Percentiles rank a stretch among this genome's conserved stretches.
Conservation (phyloP, 2,888 invertebrate genomes). For the Brachynemurus nebulosus region DNA sequence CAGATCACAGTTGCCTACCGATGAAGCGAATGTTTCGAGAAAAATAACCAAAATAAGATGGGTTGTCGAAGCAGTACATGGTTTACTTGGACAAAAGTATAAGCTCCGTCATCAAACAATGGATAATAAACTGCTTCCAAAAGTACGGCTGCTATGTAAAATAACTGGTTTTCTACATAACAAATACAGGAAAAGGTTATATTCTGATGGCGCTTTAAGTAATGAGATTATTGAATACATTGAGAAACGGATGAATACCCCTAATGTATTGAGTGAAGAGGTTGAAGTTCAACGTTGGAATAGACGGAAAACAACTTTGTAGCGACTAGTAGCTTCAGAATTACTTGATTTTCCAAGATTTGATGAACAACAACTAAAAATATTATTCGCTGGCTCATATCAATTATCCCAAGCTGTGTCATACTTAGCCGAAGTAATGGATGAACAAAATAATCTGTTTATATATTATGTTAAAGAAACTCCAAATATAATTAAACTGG, state of each 20-base stretch:
- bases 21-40: no score
- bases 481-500: slow-evolving; percentile 3
- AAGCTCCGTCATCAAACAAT: slow-evolving; percentile 10
- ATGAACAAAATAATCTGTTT: slow-evolving; percentile 6
- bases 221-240: slow-evolving; percentile 11
- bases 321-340: not conserved
- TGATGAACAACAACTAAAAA: not conserved
- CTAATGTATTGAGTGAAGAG: slow-evolving; percentile 11
- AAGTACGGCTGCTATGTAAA: slow-evolving; percentile 9
- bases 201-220: slow-evolving; percentile 9
- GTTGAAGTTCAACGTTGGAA: slow-evolving; percentile 6
- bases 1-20: no score
- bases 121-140: slow-evolving; percentile 15
- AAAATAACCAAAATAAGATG: no score
- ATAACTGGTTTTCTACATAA: slow-evolving; percentile 15
- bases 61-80: slow-evolving; percentile 20
- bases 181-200: slow-evolving; percentile 11
- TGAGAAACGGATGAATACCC: not conserved
- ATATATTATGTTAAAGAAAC: slow-evolving; percentile 4
- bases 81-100: slow-evolving; percentile 14
- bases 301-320: slow-evolving; percentile 2
- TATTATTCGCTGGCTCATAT: slow-evolving; percentile 6
- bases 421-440: slow-evolving; percentile 12
- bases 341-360: slow-evolving; percentile 3
- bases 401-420: slow-evolving; percentile 8